Percentiles rank a stretch among this genome's conserved stretches.
Conservation (phyloP, 2,113 vertebrate genomes). For the Urocolius indicus region DNA sequence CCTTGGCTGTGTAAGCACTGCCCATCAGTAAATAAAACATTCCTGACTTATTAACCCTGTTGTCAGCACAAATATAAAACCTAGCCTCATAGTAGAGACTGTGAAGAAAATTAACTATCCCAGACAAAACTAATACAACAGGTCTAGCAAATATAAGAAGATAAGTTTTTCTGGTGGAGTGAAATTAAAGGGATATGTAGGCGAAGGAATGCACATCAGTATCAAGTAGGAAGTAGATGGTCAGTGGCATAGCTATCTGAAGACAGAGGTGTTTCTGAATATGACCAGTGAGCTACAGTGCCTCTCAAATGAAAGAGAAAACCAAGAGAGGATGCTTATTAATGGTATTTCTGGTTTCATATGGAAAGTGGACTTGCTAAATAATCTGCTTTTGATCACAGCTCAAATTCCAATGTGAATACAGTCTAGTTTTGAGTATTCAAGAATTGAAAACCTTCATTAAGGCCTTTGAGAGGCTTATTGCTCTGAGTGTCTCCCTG, state of each 20-base stretch:
- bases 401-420: neutral
- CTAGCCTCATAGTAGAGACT: too few relatives aligned
- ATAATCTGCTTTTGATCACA: neutral
- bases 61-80: too few relatives aligned
- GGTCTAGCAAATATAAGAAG: neutral
- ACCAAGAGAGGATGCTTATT: neutral
- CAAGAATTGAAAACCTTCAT: neutral
- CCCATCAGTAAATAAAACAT: too few relatives aligned
- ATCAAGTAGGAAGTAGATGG: neutral
- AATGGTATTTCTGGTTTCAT: neutral
- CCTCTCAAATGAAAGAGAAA: neutral
- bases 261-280: neutral
- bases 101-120: too few relatives aligned
- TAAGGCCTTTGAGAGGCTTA: slow-evolving; percentile 22
- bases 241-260: neutral
- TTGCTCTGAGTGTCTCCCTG: neutral
- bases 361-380: neutral
- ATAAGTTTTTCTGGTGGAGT: neutral
- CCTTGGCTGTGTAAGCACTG: too few relatives aligned
- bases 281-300: neutral
- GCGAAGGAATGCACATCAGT: neutral
- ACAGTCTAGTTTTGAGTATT: neutral
- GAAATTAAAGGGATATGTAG: neutral
- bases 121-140: too few relatives aligned
- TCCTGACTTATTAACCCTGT: too few relatives aligned